phyloP scores from a whole-genome alignment of 1,140 invertebrate species.

The Aphelenchoides besseyi region DNA sequence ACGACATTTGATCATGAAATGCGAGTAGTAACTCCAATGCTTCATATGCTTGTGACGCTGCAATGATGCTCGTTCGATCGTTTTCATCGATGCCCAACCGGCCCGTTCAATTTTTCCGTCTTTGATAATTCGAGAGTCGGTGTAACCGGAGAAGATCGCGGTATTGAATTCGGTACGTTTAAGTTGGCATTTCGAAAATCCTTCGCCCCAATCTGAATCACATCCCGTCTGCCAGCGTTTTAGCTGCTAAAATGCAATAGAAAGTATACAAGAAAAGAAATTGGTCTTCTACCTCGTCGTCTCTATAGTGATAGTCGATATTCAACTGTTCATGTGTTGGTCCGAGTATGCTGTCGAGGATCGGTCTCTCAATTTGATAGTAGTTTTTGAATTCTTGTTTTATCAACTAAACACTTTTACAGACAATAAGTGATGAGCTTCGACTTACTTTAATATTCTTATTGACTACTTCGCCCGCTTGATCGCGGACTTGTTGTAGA shows the following conservation, averaged over 20 bases:
- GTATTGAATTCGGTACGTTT: constrained; percentile 32
- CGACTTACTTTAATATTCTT: constrained; percentile 31
- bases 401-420: constrained; percentile 5
- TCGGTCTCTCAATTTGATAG: constrained; percentile 40
- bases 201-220: constrained; percentile 51
- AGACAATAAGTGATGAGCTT: constrained; percentile 13
- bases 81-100: constrained; percentile 42
- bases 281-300: neutral
- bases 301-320: constrained; percentile 15
- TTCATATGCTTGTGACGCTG: constrained; percentile 31
- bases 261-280: neutral
- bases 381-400: constrained; percentile 26
- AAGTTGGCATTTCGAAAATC: constrained; percentile 39
- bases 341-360: neutral
- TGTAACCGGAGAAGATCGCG: constrained; percentile 28
- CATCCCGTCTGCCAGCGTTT: constrained; percentile 39
- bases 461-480: constrained; percentile 29
- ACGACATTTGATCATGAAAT: constrained; percentile 50
- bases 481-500: constrained; percentile 25
- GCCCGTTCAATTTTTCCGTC: constrained; percentile 45
- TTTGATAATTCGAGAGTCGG: constrained; percentile 22
- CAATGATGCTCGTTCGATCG: constrained; percentile 31
- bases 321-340: constrained; percentile 23
- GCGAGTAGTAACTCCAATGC: constrained; percentile 40
- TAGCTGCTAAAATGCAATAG: constrained; percentile 29